These are phyloP conservation scores for Macrochelys suwanniensis DNA, from an alignment of 2,797 vertebrate species.

Conservation along the genomic window DNA sequence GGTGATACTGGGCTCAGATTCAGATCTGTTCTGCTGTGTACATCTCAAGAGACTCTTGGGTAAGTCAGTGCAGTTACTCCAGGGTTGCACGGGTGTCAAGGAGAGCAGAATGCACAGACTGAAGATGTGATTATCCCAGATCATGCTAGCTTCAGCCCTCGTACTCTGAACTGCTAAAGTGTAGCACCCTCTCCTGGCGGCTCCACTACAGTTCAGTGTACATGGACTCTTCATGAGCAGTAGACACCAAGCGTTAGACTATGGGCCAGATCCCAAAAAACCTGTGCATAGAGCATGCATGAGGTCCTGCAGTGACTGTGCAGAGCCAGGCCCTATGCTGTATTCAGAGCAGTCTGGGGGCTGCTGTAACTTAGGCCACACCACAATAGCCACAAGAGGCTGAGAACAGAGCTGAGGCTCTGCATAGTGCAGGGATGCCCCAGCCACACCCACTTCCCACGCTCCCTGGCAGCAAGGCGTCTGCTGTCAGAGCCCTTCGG, in stretches of 20 bases:
- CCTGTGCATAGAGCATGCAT: neutral
- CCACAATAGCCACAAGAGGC: neutral
- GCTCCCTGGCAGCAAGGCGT: accelerated
- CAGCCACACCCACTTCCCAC: neutral
- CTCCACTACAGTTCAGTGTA: neutral
- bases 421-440: neutral
- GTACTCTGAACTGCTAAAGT: neutral
- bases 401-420: neutral
- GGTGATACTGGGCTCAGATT: neutral
- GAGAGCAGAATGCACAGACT: neutral
- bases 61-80: neutral
- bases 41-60: neutral
- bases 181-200: neutral
- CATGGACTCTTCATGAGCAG: no score
- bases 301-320: neutral
- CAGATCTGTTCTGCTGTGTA: neutral
- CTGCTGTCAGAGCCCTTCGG: accelerated
- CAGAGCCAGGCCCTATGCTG: neutral
- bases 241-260: neutral
- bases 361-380: neutral
- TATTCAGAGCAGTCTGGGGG: neutral
- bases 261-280: neutral
- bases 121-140: neutral
- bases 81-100: neutral
- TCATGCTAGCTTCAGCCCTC: neutral